Percentiles rank a stretch among this genome's conserved stretches.
Conservation (phyloP, 2,888 invertebrate species). For the Nycteola revayana region DNA sequence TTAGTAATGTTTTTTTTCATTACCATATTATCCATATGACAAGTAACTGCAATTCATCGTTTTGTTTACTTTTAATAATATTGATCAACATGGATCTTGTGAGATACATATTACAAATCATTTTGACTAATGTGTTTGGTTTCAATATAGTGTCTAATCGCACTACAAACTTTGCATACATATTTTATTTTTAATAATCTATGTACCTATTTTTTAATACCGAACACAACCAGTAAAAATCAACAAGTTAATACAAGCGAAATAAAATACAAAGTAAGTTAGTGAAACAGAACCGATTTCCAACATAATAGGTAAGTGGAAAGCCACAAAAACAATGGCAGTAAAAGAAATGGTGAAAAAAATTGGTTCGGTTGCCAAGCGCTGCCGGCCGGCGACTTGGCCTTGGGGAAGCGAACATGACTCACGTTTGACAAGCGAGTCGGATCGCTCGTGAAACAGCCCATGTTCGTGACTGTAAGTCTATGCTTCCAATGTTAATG, state of each 20-base stretch:
- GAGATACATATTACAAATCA: no score
- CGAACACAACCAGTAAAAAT: no score
- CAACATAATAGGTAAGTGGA: constrained; percentile 38
- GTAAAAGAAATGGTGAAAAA: constrained; percentile 56
- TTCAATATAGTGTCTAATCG: no score
- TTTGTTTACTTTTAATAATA: no score
- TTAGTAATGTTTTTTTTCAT: no score
- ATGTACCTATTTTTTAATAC: no score
- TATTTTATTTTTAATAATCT: no score
- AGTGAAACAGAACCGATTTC: constrained; percentile 37
- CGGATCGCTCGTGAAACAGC: constrained; percentile 40
- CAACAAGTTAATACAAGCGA: neutral
- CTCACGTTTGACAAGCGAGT: constrained; percentile 46
- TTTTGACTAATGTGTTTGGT: no score
- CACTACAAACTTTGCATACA: no score
- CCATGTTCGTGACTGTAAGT: constrained; percentile 41
- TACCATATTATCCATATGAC: no score
- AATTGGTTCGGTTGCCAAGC: constrained; percentile 52
- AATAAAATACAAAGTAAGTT: constrained; percentile 9
- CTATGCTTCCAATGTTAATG: constrained; percentile 35
- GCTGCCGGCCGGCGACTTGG: constrained; percentile 69
- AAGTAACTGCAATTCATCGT: no score
- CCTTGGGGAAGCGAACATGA: constrained; percentile 58
- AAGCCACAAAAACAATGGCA: constrained; percentile 52
- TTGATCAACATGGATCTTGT: no score